These are phyloP conservation scores for Sarcophaga subvicina DNA, from an alignment of 2,888 invertebrate genomes.

Conservation along the genomic window DNA sequence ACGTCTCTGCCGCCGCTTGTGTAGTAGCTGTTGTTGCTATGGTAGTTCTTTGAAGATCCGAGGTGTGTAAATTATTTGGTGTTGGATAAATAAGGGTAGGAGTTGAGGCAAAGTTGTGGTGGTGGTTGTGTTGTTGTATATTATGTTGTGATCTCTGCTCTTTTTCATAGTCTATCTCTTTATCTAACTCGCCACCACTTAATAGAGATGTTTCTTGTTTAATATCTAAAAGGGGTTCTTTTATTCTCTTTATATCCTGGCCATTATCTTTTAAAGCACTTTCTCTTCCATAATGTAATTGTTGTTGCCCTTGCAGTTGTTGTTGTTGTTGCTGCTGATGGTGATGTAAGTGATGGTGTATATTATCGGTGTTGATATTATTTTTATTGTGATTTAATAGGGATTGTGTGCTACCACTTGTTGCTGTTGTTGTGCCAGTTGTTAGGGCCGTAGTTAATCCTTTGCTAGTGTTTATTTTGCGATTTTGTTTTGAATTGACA, in stretches of 20 bases:
- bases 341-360: slow-evolving; percentile 31
- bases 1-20: slow-evolving; percentile 43
- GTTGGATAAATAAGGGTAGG: slow-evolving; percentile 29
- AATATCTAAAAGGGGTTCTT: slow-evolving; percentile 36
- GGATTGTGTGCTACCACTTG: slow-evolving; percentile 6
- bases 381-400: slow-evolving; percentile 25
- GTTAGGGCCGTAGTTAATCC: slow-evolving; percentile 49
- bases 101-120: slow-evolving; percentile 37
- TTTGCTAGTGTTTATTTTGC: slow-evolving; percentile 52
- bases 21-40: slow-evolving; percentile 39
- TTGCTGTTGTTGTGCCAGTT: slow-evolving; percentile 3
- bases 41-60: slow-evolving; percentile 52
- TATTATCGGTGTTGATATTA: not conserved
- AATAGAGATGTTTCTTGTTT: slow-evolving; percentile 36
- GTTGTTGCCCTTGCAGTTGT: not conserved
- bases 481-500: slow-evolving; percentile 73
- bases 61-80: slow-evolving; percentile 31
- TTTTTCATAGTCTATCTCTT: slow-evolving; percentile 55
- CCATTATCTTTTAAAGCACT: too few species aligned
- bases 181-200: slow-evolving; percentile 32
- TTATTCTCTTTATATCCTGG: slow-evolving; percentile 40
- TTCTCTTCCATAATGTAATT: not conserved
- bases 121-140: slow-evolving; percentile 40
- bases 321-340: slow-evolving; percentile 43
- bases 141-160: slow-evolving; percentile 57